Percentiles rank a stretch among this genome's conserved stretches.
These are phyloP conservation scores for Trachymyrmex septentrionalis DNA, from an alignment of 1,140 invertebrate species.

Conservation along the genomic window DNA sequence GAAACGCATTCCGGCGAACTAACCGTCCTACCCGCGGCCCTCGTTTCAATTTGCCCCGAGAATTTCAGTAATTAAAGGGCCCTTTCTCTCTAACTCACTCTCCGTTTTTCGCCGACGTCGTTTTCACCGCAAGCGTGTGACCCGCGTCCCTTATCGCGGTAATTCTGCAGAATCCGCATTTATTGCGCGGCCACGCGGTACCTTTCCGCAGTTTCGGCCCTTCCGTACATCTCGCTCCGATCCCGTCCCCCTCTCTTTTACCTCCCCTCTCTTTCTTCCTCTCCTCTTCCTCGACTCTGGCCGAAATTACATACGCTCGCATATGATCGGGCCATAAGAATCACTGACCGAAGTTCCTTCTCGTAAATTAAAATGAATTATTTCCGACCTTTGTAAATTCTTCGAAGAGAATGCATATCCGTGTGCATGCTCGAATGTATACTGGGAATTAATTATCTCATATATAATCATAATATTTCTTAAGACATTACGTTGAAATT, in stretches of 20 bases:
- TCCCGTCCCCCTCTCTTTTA: no score
- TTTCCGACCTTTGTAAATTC: constrained; percentile 16
- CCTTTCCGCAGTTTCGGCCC: constrained; percentile 42
- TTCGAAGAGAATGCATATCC: not conserved
- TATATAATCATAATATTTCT: not conserved
- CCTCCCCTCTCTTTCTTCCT: not conserved
- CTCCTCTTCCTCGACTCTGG: not conserved
- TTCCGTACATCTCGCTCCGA: constrained; percentile 40
- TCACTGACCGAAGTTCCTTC: constrained; percentile 30
- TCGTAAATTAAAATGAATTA: constrained; percentile 43
- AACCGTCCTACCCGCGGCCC: constrained; percentile 44
- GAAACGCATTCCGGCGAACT: constrained; percentile 42
- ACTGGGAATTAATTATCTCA: not conserved
- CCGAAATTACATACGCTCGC: constrained; percentile 42
- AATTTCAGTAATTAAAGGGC: constrained; percentile 75
- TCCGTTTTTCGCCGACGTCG: constrained; percentile 44
- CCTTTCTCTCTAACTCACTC: constrained; percentile 33
- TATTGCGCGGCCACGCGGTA: constrained; percentile 59
- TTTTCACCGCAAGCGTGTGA: constrained; percentile 33
- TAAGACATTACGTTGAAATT: not conserved
- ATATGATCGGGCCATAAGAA: constrained; percentile 50
- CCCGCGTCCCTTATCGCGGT: constrained; percentile 52
- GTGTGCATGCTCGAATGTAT: not conserved
- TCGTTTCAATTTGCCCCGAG: constrained; percentile 65
- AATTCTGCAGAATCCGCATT: constrained; percentile 70